Percentiles rank a stretch among this genome's conserved stretches.
phyloP scores from a whole-genome alignment of 2,113 vertebrate genomes.

The Anhinga rufa region DNA sequence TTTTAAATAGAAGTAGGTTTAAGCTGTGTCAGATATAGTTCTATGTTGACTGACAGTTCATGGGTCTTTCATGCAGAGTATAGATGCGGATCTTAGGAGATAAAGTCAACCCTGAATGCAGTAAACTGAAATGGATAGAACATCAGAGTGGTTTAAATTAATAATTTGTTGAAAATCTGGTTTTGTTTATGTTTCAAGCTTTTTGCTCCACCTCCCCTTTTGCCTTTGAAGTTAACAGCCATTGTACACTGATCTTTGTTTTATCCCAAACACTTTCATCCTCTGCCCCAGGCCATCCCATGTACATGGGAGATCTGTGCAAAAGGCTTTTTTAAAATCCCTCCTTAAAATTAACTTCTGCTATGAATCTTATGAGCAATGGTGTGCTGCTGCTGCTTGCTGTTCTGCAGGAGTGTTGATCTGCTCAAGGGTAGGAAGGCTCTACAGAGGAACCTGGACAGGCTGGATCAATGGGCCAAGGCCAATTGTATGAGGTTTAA shows the following conservation, averaged over 20 bases:
- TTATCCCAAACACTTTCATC: conserved; percentile 22
- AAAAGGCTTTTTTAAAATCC: background rate
- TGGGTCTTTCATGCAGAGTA: background rate
- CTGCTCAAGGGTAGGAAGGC: no score
- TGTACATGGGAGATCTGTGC: background rate
- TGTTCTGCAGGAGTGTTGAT: background rate
- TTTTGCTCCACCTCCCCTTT: background rate
- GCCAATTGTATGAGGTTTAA: no score
- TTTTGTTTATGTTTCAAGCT: conserved; percentile 30
- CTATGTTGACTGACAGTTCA: background rate
- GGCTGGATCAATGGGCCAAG: no score
- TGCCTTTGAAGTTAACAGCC: conserved; percentile 8
- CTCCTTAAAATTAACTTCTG: background rate
- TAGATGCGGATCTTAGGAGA: background rate
- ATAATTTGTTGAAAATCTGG: background rate
- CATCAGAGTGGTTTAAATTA: background rate
- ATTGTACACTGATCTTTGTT: background rate
- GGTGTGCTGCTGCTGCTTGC: background rate
- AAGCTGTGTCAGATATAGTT: background rate
- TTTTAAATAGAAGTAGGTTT: background rate
- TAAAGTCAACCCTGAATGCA: background rate
- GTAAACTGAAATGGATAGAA: background rate
- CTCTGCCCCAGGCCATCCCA: background rate
- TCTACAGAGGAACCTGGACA: no score
- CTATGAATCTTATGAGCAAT: background rate